Conservation (phyloP, 2,888 invertebrate genomes). For the Schizaphis graminum region DNA sequence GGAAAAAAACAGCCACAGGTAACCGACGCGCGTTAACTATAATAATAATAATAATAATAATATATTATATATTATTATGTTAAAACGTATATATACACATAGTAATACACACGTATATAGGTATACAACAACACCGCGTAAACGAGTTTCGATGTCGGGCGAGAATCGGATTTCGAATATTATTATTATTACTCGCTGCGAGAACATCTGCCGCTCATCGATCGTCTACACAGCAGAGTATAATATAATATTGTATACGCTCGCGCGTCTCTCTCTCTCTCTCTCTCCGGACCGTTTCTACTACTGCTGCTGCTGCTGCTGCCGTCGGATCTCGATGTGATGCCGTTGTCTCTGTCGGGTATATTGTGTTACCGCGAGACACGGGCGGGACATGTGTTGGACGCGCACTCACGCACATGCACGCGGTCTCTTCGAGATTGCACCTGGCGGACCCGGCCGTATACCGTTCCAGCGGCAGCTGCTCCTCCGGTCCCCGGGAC, state of each 20-base stretch:
- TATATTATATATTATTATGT: not conserved
- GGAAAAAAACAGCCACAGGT: not conserved
- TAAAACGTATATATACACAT: not conserved
- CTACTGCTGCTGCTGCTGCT: not conserved
- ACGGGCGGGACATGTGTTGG: slow-evolving; percentile 19
- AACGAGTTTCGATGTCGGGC: slow-evolving; percentile 58
- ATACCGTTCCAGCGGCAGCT: slow-evolving; percentile 4
- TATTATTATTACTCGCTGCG: not conserved
- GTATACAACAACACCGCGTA: not conserved
- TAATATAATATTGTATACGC: not conserved
- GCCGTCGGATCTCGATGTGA: not conserved
- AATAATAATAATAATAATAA: no score
- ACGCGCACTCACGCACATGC: not conserved
- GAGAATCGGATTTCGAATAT: slow-evolving; percentile 56
- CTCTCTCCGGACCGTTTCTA: not conserved
- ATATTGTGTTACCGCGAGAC: not conserved
- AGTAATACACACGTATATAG: not conserved
- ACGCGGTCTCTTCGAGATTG: slow-evolving; percentile 42
- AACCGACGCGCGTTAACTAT: not conserved
- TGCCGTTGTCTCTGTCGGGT: not conserved
- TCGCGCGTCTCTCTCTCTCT: not conserved
- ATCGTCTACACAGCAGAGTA: not conserved
- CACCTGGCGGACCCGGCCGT: slow-evolving; percentile 53
- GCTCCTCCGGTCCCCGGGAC: slow-evolving; percentile 55
- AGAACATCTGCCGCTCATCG: slow-evolving; percentile 43